These are phyloP conservation scores for Paracentrotus lividus DNA, from an alignment of 53 echinoderm and acorn worm species.

Conservation along the genomic window DNA sequence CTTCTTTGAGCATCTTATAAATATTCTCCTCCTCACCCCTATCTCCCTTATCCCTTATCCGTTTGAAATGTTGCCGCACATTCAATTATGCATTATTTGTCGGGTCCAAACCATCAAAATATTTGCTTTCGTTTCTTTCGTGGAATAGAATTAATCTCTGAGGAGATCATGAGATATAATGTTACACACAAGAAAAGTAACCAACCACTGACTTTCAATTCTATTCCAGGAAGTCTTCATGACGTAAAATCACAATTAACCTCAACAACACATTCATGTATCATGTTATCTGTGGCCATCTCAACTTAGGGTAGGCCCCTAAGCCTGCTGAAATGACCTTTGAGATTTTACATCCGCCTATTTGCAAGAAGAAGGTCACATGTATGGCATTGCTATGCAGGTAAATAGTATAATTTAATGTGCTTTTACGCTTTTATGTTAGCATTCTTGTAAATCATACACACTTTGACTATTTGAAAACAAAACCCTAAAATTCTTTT, in stretches of 20 bases:
- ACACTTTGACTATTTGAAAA: no score
- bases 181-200: slow-evolving; percentile 5
- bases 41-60: not conserved
- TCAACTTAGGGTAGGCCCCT: not conserved
- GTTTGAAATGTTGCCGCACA: not conserved
- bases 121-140: not conserved
- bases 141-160: not conserved
- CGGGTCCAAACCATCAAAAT: not conserved
- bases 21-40: not conserved
- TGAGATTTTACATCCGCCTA: no score
- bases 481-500: no score
- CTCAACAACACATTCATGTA: not conserved
- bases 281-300: not conserved
- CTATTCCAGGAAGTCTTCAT: not conserved
- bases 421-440: no score
- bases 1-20: no score
- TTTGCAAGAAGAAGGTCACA: no score
- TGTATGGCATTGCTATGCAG: no score
- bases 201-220: not conserved
- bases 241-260: not conserved
- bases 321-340: not conserved
- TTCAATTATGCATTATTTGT: not conserved
- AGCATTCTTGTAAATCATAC: no score
- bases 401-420: no score
- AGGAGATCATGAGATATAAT: not conserved